Conservation (phyloP, 2,888 invertebrate genomes). For the Chrysolina haemoptera region DNA sequence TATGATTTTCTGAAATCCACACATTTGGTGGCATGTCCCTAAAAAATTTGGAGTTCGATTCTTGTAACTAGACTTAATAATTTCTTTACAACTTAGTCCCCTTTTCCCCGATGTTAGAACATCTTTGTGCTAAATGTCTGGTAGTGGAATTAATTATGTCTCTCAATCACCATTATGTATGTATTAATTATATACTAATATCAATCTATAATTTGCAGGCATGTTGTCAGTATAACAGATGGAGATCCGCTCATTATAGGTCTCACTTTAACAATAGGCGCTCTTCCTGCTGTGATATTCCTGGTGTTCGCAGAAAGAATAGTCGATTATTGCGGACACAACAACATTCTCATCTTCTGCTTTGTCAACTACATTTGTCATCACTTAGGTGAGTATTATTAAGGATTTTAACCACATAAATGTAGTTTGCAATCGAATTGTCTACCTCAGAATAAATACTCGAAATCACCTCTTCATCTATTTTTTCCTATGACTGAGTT, state of each 20-base stretch:
- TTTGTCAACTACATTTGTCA: slow-evolving; percentile 86
- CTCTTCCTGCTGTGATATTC: slow-evolving; percentile 80
- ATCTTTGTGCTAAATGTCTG: too few species aligned
- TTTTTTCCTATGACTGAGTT: too few species aligned
- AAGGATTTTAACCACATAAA: neutral
- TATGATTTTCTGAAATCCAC: too few species aligned
- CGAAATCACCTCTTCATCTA: too few species aligned
- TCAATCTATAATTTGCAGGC: slow-evolving; percentile 71
- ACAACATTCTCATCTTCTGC: slow-evolving; percentile 87
- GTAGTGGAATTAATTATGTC: too few species aligned
- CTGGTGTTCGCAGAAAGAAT: slow-evolving; percentile 86
- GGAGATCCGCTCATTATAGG: slow-evolving; percentile 76
- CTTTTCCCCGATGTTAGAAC: too few species aligned
- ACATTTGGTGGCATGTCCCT: too few species aligned
- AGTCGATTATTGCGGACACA: slow-evolving; percentile 87
- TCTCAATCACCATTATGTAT: too few species aligned
- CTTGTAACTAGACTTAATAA: too few species aligned
- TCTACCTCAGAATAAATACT: too few species aligned
- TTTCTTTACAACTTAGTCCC: too few species aligned
- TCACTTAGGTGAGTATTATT: slow-evolving; percentile 75
- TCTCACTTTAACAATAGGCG: slow-evolving; percentile 78
- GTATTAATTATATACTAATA: neutral
- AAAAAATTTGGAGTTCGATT: too few species aligned
- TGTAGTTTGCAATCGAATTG: neutral
- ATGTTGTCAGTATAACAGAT: slow-evolving; percentile 72